Evolutionary conservation across 2,113 vertebrate species (phyloP), one percentile per base, ranked within the genome.

Genomic region (Pelmatolapia mariae): DNA sequence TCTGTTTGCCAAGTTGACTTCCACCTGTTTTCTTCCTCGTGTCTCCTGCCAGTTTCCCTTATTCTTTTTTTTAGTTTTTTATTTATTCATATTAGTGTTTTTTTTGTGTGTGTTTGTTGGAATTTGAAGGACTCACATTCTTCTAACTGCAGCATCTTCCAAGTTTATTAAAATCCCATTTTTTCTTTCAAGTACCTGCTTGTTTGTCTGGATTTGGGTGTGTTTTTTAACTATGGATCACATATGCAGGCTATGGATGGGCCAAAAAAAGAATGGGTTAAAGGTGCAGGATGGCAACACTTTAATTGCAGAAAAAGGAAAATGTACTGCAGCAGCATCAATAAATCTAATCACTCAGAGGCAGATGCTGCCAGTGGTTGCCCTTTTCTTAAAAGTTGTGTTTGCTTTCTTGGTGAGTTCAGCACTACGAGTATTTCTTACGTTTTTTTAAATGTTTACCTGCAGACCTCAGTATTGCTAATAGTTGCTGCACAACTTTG

Each of bases 401-500:
- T 10, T 16, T 47, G 24, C 38, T 43, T 73, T 73, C 68, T 10
- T 22, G 1, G 38, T 45, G 68, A 45, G 68, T 45, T 73, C 15
- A 73, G 68, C 22, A 19, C 22, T 73, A 0, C 15, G 15, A 47
- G 22, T 29, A 73, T 29, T 29, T 73, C 40, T 73, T 71, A 15
- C 2, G 0, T 0, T 24, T 16, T 73, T 24, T 45, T 0, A 5
- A 16, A 47, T 29, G 40, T 29, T 47, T 76, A 47, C 40, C 16
- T 12, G 43, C 10, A 11, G 71, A 76, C 40, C 24, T 47, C 43
- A 8, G 24, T 47, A 47, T 31, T 11, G 6, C 43, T 12, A 31
- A 47, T 10, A 26, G 66, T 43, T 3, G 8, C n/a, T 0, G 38
- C 1, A 16, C 38, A 10, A 7, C 22, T 73, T 26, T 16, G 38